Conservation (phyloP, 2,888 invertebrate species). For the Epistrophe eligans region DNA sequence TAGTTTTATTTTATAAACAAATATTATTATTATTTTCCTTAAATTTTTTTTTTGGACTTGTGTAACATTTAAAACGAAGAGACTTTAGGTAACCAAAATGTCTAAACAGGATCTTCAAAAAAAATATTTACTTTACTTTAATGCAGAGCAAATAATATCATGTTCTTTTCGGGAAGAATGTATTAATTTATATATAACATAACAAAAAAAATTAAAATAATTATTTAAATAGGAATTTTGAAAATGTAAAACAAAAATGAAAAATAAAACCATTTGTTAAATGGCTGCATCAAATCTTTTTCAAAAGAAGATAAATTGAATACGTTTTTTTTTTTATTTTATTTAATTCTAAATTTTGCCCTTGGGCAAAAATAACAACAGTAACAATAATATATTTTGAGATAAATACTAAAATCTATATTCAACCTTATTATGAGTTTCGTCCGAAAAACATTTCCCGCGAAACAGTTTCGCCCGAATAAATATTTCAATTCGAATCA, state of each 20-base stretch:
- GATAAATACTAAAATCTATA: too few species aligned
- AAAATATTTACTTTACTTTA: neutral
- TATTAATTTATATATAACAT: conserved; percentile 4
- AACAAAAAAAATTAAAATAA: neutral
- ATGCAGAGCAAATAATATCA: neutral
- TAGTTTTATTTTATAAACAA: conserved; percentile 52
- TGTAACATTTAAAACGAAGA: conserved; percentile 25
- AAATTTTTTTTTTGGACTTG: conserved; percentile 28
- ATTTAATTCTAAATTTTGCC: neutral
- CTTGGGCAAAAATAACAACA: too few species aligned
- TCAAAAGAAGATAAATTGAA: neutral
- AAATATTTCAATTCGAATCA: too few species aligned
- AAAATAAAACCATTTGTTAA: conserved; percentile 19
- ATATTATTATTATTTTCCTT: conserved; percentile 34
- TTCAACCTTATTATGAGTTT: too few species aligned
- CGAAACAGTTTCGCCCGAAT: too few species aligned
- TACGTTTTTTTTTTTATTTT: neutral
- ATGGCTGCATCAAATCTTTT: neutral
- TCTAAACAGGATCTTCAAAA: neutral
- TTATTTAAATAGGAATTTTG: neutral
- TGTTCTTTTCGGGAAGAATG: neutral
- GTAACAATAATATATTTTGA: too few species aligned
- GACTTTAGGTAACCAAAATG: neutral
- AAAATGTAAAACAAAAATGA: conserved; percentile 7
- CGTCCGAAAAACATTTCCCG: too few species aligned